These are phyloP conservation scores for Lagopus muta DNA, from an alignment of 2,113 vertebrate genomes.

Conservation along the genomic window DNA sequence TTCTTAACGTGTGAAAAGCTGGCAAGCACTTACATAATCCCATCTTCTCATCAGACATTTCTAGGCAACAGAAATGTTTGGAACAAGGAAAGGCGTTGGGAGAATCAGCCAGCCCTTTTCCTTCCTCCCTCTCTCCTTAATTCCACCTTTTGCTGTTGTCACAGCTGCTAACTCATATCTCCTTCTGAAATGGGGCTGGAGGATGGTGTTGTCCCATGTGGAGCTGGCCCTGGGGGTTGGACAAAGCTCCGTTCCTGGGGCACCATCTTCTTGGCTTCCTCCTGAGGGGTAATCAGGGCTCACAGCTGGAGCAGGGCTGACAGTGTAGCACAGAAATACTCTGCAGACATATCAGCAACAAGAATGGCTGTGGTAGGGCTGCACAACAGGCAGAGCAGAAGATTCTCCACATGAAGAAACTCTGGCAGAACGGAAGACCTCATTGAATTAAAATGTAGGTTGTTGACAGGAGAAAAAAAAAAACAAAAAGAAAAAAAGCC, in stretches of 20 bases:
- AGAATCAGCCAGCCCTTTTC: not conserved
- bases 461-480: not conserved
- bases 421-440: not conserved
- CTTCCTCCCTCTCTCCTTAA: not conserved
- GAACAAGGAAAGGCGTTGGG: not conserved
- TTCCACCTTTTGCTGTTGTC: not conserved
- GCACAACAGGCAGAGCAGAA: not conserved
- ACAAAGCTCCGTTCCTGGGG: not conserved
- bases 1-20: not conserved
- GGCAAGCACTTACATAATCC: constrained; percentile 22
- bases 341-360: rapidly evolving
- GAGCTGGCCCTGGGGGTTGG: not conserved
- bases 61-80: constrained; percentile 43
- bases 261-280: not conserved
- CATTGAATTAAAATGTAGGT: not conserved
- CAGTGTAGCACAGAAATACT: not conserved
- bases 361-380: not conserved
- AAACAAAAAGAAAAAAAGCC: not conserved
- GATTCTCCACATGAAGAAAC: not conserved
- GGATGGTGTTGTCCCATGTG: not conserved
- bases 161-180: not conserved
- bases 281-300: not conserved
- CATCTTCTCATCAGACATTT: constrained; percentile 42
- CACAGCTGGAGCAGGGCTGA: not conserved
- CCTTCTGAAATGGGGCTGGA: not conserved